Base-by-base conservation (phyloP, 2,113 vertebrate species). In the Salvelinus fontinalis region DNA sequence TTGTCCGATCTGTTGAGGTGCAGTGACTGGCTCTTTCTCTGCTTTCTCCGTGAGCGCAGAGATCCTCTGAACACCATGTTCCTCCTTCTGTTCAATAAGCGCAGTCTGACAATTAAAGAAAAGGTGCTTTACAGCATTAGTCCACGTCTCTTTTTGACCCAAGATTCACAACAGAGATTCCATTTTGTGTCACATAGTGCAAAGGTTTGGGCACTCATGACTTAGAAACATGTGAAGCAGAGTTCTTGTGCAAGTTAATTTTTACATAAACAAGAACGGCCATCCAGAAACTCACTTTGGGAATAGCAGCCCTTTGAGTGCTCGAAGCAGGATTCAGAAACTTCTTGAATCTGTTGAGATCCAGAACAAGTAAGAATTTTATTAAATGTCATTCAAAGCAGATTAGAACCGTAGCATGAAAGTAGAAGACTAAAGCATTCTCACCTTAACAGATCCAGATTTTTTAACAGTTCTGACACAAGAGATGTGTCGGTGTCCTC, bases 361-460 rank as follows among this genome's bases (percentile, higher is more conserved):
- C 4, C 31, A 60, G 1, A 79, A 3, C 49, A 11, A 29, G 11
- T 6, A 44, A 44, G 5, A 71, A 8, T 2, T 57, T 49, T n/a
- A 68, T 18, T n/a, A 20, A 71, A 62, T 4, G 54, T 22, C 22
- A 34, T 26, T 26, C 39, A 44, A 44, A 11, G 11, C 62, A 65
- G 62, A 65, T 26, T 20, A 75, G 6, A 49, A 29, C 68, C 14
- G 72, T 29, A 24, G 78, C 29, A 49, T 20, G 12, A 70, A 62
- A 74, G 5, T 39, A 51, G 27, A 44, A 49, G 5, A 9, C 22
- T 22, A 12, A 18, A 34, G 5, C 29, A 27, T 67, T 31, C 81
- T 86, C 71, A 92, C 90, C 85, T 88, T 59, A 89, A 85, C 27
- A 86, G 69, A 75, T 54, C 78, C 39, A 84, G 81, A 12, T 83